Evolutionary conservation across 2,113 vertebrate species (phyloP).

Genomic region (Alectura lathami): DNA sequence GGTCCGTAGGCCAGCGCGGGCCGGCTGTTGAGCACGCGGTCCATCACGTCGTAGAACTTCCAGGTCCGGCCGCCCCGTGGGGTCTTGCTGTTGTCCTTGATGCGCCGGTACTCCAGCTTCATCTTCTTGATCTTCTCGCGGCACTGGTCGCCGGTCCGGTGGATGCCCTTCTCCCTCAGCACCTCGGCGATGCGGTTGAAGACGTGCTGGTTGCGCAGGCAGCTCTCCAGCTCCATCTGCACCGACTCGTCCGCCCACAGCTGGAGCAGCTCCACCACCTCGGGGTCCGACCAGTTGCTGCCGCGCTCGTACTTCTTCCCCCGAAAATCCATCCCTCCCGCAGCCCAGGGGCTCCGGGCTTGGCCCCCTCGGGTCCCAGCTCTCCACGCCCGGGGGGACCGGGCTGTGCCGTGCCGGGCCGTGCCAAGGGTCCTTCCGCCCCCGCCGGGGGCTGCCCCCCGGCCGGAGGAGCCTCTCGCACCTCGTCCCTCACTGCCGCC

Average conservation of each 20-base stretch:
- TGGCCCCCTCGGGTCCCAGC: neutral
- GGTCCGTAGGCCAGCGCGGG: conserved; percentile 81
- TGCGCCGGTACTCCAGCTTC: conserved; percentile 90
- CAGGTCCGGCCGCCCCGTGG: conserved; percentile 79
- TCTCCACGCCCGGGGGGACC: neutral
- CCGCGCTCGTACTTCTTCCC: conserved; percentile 87
- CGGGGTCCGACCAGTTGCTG: conserved; percentile 90
- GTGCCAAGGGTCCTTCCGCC: neutral
- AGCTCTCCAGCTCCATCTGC: conserved; percentile 87
- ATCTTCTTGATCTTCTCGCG: conserved; percentile 94
- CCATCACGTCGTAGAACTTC: conserved; percentile 93
- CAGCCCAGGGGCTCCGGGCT: neutral
- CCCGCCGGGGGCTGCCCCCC: neutral
- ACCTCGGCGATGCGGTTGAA: conserved; percentile 88
- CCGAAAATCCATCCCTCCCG: conserved; percentile 82
- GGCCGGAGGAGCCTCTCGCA: neutral
- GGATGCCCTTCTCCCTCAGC: conserved; percentile 84
- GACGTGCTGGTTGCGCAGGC: conserved; percentile 87
- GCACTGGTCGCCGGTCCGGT: conserved; percentile 86
- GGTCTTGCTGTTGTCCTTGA: conserved; percentile 86
- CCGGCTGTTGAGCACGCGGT: conserved; percentile 84
- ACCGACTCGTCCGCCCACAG: conserved; percentile 87
- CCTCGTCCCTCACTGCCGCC: neutral
- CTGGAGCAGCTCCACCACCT: conserved; percentile 89
- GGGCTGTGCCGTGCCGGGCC: neutral